These are phyloP conservation scores for Alauda arvensis DNA, from an alignment of 2,797 vertebrate genomes.

Conservation along the genomic window DNA sequence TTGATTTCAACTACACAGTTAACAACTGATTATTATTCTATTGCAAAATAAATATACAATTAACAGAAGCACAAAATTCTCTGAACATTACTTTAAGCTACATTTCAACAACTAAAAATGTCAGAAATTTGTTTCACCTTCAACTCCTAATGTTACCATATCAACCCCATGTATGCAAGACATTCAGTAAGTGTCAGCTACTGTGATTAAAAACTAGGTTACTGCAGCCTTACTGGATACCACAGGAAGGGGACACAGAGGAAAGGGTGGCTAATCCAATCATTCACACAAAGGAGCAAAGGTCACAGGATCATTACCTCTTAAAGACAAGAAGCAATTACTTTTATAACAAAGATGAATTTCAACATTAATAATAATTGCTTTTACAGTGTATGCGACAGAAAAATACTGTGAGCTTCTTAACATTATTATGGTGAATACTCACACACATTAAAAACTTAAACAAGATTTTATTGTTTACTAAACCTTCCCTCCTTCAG, in stretches of 20 bases:
- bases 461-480: background rate
- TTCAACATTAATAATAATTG: background rate
- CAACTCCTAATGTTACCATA: background rate
- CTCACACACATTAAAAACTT: background rate
- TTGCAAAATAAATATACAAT: background rate
- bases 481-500: background rate
- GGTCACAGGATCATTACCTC: background rate
- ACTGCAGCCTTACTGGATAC: background rate
- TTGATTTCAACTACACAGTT: background rate
- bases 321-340: background rate
- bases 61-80: background rate
- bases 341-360: background rate
- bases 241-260: background rate
- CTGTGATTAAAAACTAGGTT: background rate
- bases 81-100: background rate
- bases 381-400: background rate
- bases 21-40: background rate
- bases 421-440: background rate
- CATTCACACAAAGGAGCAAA: background rate
- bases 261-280: background rate
- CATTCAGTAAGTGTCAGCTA: background rate
- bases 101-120: background rate
- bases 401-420: background rate
- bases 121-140: background rate
- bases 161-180: fast-evolving